Evolutionary conservation across 2,113 vertebrate species (phyloP), one percentile per base, ranked within the genome.

Genomic region (Casuarius casuarius): DNA sequence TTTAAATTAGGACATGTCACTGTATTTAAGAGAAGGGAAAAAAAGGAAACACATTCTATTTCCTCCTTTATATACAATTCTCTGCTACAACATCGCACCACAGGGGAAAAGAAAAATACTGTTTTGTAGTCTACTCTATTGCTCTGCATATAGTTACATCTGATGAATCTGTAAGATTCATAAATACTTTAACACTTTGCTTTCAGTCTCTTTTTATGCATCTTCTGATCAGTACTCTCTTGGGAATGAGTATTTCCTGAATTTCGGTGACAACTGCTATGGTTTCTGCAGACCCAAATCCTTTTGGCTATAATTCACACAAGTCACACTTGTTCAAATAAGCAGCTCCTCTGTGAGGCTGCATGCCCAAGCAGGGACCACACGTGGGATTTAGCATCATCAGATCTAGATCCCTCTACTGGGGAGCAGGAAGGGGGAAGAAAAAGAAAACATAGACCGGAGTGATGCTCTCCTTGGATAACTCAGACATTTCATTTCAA

Each of bases 1-100:
- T 82, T 94, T 94, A 93, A 95, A 97, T 97, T 97, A 97, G 96
- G 97, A 98, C 76, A 70, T 94, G 96, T 95, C 97, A 96, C 95
- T 97, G 97, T 97, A 90, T 84, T 97, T 94, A 94, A 97, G 92
- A 92, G 80, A 14, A 59, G 44, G 25, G n/a, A 13, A 21, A 31
- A 95, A 97, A 97, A 87, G 83, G 87, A 95, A 97, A 81, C 22
- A 33, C 87, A 25, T 92, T 91, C 51, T 54, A 84, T 95, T 92
- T 92, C 31, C 51, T 78, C 44, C 79, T 88, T 84, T 78, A 90
- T 42, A 78, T 23, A 70, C 52, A 68, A 46, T 67, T 48, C 61
- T 67, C 67, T 80, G 48, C 48, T 92, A 4, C 63, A 84, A 63
- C 79, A 83, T 86, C 3, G 0, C 71, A 71, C 84, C 73, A 86